Evolutionary conservation across 2,888 invertebrate species (phyloP), one percentile per base, ranked within the genome.

Genomic region (Hoplodrina blanda): DNA sequence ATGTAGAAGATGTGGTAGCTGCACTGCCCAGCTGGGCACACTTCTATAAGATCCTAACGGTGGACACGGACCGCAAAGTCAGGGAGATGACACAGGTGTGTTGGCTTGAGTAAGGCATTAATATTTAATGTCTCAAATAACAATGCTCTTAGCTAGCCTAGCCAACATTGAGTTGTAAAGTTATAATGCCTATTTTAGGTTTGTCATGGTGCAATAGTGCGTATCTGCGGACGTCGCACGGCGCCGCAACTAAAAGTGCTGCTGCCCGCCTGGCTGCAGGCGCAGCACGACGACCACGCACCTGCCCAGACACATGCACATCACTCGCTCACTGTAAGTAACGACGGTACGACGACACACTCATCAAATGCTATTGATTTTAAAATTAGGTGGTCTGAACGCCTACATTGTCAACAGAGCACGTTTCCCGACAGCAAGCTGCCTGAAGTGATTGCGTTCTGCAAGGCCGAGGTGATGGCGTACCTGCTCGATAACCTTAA

Each of bases 21-120:
- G 96, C 98, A 2, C 92, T 99, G 62, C 97, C 98, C 0, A 97
- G 97, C 87, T 99, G 99, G 99, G 97, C 98, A 0, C 97, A 98
- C 81, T 96, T 97, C 69, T 99, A 98, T 91, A 97, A 96, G 78
- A 96, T 96, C 78, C 93, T 99, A 46, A 97, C 98, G 2, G 96
- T 97, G 67, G 99, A 99, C 90, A 95, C 97, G 0, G 98, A 99
- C 83, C 97, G 98, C 78, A 97, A 97, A 90, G 98, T 99, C 1
- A 95, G 99, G 61, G 99, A 99, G 91, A 96, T 97, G 59, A 96
- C 97, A 0, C 97, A 97, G 92, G 96, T 96, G 64, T 44, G 53
- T 49, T 37, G 13, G 5, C 20, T 30, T 8, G 7, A 19, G 19
- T 41, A 20, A 5, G 11, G 8, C 37, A 37, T 8, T 30, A 30